Conservation (phyloP, 35 echinoderm and acorn worm genomes). For the Lytechinus pictus region DNA sequence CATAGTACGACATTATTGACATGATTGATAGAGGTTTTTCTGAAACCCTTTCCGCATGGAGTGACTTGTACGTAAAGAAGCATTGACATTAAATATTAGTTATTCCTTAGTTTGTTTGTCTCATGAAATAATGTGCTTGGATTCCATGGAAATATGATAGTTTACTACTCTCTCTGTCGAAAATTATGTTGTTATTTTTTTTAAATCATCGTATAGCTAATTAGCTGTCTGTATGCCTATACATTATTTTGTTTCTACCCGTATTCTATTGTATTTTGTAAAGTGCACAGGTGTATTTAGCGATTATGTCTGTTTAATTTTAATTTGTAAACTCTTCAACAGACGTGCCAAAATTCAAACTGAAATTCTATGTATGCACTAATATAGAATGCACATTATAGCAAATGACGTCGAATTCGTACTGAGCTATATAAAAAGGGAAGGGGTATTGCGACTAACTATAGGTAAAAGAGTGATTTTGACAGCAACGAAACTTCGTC, state of each 20-base stretch:
- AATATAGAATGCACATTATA: neutral
- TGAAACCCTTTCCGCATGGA: neutral
- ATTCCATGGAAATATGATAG: no score
- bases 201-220: no score
- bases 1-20: neutral
- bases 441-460: neutral
- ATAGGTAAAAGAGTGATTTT: neutral
- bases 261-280: no score
- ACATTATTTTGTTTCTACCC: no score
- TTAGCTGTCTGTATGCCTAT: no score
- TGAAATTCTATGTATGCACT: neutral
- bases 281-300: no score
- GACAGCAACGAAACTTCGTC: neutral
- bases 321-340: neutral
- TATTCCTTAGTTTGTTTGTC: no score
- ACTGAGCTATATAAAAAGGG: neutral
- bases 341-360: neutral
- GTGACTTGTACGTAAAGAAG: no score
- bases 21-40: neutral
- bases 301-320: neutral
- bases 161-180: no score
- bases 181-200: no score
- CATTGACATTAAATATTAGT: no score
- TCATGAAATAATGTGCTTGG: no score
- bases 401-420: neutral